Evolutionary conservation across 1,140 invertebrate genomes (phyloP).

Genomic region (Sesamia nonagrioides): DNA sequence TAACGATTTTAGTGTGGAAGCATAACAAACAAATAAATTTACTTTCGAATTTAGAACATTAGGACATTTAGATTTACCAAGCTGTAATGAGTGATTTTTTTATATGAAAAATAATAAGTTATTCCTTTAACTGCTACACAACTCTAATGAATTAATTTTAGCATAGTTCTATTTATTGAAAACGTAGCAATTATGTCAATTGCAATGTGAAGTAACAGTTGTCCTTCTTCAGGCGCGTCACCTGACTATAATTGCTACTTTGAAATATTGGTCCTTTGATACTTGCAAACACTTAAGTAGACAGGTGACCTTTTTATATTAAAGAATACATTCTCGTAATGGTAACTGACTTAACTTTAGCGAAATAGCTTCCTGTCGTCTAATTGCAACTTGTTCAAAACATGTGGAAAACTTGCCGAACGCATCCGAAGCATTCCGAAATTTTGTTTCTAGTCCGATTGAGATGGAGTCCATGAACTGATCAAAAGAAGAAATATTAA

Average conservation of each 20-base stretch:
- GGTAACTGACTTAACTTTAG: not conserved
- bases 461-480: slow-evolving; percentile 76
- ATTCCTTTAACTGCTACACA: not conserved
- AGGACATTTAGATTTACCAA: too few species aligned
- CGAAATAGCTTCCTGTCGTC: not conserved
- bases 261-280: slow-evolving; percentile 21
- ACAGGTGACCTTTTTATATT: slow-evolving; percentile 23
- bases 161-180: slow-evolving; percentile 5
- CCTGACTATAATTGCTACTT: slow-evolving; percentile 32
- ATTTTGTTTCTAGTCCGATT: slow-evolving; percentile 51
- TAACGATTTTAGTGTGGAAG: too few species aligned
- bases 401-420: not conserved
- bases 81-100: too few species aligned
- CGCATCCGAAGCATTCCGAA: slow-evolving; percentile 66
- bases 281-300: not conserved
- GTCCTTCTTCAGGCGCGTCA: slow-evolving; percentile 12
- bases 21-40: too few species aligned
- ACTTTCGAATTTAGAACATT: too few species aligned
- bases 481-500: slow-evolving; percentile 61
- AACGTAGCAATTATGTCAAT: slow-evolving; percentile 24
- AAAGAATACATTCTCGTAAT: not conserved
- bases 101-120: too few species aligned
- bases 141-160: not conserved
- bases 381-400: slow-evolving; percentile 14
- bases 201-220: slow-evolving; percentile 26